Evolutionary conservation across 2,888 invertebrate species (phyloP).

Genomic region (Drosophila quinaria): DNA sequence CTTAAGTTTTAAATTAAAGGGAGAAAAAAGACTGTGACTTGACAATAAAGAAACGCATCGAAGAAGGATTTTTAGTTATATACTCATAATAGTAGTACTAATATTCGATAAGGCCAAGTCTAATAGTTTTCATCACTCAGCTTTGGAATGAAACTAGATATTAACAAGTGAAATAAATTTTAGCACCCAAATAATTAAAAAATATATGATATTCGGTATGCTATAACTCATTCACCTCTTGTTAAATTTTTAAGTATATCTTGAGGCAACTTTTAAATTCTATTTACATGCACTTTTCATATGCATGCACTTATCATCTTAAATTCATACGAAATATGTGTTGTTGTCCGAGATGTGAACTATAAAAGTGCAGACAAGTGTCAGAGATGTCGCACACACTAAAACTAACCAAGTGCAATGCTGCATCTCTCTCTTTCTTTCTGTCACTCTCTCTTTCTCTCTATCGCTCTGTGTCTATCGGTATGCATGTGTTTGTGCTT

Average conservation of each 20-base stretch:
- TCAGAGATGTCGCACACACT: slow-evolving; percentile 65
- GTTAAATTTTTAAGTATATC: background rate
- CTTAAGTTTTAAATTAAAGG: too few species aligned
- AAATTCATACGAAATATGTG: slow-evolving; percentile 25
- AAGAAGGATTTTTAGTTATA: too few species aligned
- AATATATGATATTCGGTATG: too few species aligned
- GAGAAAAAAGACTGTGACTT: too few species aligned
- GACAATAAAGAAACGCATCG: too few species aligned
- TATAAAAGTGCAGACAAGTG: slow-evolving; percentile 67
- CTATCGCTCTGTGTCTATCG: slow-evolving; percentile 1
- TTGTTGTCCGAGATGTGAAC: slow-evolving; percentile 11
- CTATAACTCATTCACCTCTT: too few species aligned
- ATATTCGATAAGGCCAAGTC: too few species aligned
- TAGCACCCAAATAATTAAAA: too few species aligned
- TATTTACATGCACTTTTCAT: slow-evolving; percentile 12
- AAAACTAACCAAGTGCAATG: slow-evolving; percentile 58
- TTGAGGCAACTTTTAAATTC: slow-evolving; percentile 4
- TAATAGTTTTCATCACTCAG: too few species aligned
- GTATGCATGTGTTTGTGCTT: slow-evolving; percentile 48
- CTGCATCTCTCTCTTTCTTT: slow-evolving; percentile 8
- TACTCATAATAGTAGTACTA: too few species aligned
- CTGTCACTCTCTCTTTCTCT: background rate
- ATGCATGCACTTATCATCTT: slow-evolving; percentile 23
- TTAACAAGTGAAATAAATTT: too few species aligned
- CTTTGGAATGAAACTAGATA: too few species aligned